These are phyloP conservation scores for Diaphora mendica DNA, from an alignment of 2,888 invertebrate genomes.

Conservation along the genomic window DNA sequence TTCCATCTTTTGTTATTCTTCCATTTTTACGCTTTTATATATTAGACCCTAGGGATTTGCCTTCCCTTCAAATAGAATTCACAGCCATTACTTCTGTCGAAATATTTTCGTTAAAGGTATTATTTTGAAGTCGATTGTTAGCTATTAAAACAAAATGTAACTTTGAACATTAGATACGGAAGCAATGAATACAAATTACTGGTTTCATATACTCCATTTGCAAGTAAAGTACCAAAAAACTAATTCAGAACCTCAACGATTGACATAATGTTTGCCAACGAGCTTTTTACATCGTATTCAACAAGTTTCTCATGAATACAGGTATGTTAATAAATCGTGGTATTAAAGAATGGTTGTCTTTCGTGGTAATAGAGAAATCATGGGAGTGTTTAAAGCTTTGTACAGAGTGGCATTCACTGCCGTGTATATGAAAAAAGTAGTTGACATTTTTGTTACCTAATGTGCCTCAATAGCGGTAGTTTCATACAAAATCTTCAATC, in stretches of 20 bases:
- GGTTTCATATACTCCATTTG: background rate
- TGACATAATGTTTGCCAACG: conserved; percentile 3
- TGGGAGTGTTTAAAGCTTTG: conserved; percentile 35
- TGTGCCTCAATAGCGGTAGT: conserved; percentile 2
- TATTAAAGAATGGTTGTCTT: conserved; percentile 39
- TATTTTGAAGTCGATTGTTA: too few relatives aligned
- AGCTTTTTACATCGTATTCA: conserved; percentile 8
- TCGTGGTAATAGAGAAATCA: conserved; percentile 48
- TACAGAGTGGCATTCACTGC: conserved; percentile 20
- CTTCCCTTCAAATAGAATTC: too few relatives aligned
- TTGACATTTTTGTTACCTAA: conserved; percentile 18
- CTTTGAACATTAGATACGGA: background rate
- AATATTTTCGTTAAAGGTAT: background rate
- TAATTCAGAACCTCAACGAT: background rate
- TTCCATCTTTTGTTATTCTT: too few relatives aligned
- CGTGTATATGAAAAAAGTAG: conserved; percentile 24
- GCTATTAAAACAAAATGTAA: background rate
- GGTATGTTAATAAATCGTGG: conserved; percentile 37
- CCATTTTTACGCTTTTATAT: too few relatives aligned
- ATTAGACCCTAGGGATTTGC: background rate
- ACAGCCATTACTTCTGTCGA: background rate
- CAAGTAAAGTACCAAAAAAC: conserved; percentile 9
- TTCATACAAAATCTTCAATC: background rate
- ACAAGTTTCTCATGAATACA: conserved; percentile 11
- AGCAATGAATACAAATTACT: background rate